Conservation (phyloP, 2,113 vertebrate genomes). For the Chaetops frenatus region DNA sequence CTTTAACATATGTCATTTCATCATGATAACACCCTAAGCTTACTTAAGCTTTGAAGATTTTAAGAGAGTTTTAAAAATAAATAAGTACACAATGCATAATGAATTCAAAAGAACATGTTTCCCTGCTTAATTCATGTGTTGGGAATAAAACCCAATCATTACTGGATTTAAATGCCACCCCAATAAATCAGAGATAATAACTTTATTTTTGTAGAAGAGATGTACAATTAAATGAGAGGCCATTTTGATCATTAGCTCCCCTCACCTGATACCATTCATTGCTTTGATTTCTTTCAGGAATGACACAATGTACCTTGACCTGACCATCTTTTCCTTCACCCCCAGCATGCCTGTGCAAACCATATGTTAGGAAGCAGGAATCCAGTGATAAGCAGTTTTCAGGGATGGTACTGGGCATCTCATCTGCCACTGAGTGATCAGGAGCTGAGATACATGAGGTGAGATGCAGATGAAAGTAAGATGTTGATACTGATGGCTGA, state of each 20-base stretch:
- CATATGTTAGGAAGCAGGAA: not conserved
- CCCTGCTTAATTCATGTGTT: not conserved
- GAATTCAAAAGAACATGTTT: not conserved
- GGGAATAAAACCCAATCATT: not conserved
- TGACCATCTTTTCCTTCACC: not conserved
- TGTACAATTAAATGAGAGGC: not conserved
- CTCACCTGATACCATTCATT: not conserved
- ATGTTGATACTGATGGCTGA: accelerated
- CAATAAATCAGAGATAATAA: not conserved
- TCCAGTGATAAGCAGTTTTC: not conserved
- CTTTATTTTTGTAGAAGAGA: not conserved
- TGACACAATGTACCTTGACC: accelerated
- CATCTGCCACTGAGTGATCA: not conserved
- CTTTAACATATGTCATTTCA: not conserved
- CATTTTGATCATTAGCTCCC: not conserved
- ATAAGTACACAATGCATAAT: not conserved
- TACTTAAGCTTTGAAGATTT: not conserved
- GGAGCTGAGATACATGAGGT: not conserved
- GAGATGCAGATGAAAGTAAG: not conserved
- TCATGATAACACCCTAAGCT: not conserved
- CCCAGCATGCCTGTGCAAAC: not conserved
- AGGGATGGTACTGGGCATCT: not conserved
- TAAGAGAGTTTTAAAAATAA: not conserved
- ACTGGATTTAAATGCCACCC: not conserved
- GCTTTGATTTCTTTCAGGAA: not conserved